Evolutionary conservation across 2,888 invertebrate genomes (phyloP), one percentile per base, ranked within the genome.

Genomic region (Sceliomorpha sp.): DNA sequence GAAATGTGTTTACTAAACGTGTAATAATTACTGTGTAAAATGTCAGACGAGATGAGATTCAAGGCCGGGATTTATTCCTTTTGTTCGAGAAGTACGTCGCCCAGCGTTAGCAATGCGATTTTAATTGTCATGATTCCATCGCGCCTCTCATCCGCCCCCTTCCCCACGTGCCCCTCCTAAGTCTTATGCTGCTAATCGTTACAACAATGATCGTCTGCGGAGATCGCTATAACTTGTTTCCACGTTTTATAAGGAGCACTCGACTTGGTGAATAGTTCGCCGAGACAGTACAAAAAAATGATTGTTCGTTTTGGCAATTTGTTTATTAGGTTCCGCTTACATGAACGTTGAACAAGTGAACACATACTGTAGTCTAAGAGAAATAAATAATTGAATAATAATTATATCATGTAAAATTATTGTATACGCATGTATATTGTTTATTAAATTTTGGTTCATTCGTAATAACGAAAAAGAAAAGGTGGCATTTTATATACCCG

Each of bases 211-310:
- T 47, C 26, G 45, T 32, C 15, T 12, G 31, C 15, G 17, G 17
- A 42, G 37, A 59, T 64, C 26, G 63, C 59, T 55, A 45, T 29
- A 20, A 59, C 58, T 70, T 27, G 51, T 58, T 55, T 58, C 42
- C 56, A 31, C 24, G 60, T 72, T 73, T 72, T 68, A 66, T 72
- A 66, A 64, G 45, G 34, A 63, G 56, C 68, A 70, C 67, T 67
- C 56, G 69, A 73, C 59, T 70, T 56, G 40, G 63, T 55, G 31
- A 51, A 58, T 56, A 56, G 53, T 64, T 37, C 58, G 73, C 70
- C 64, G 64, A 53, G 68, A 71, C 70, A 73, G 73, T 67, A 67
- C 68, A 68, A 68, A 68, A 59, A 50, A 42, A 24, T 67, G 40
- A 51, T 44, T 60, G 51, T 62, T 69, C 50, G 44, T 50, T 69